A percentile compares a stretch with the other conserved stretches of the same genome.
Conservation (phyloP, 2,888 invertebrate species). For the Spodoptera exigua region DNA sequence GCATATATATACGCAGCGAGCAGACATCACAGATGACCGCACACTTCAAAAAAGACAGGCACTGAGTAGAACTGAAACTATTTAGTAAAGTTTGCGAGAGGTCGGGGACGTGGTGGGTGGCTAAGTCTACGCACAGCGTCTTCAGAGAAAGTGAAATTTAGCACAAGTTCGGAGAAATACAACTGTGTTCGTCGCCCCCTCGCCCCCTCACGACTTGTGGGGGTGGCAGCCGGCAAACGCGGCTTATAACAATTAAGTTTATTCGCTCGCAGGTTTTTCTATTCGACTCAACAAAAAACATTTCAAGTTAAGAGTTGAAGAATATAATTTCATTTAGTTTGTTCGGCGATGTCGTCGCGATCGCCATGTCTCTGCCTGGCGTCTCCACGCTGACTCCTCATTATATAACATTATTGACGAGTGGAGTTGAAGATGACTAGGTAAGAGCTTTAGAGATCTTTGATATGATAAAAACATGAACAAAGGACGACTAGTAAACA, state of each 20-base stretch:
- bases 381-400: slow-evolving; percentile 2
- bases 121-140: slow-evolving; percentile 87
- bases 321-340: slow-evolving; percentile 60
- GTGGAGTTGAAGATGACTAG: slow-evolving; percentile 13
- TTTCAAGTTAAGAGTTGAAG: slow-evolving; percentile 56
- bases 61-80: slow-evolving; percentile 68
- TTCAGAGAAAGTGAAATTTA: slow-evolving; percentile 89
- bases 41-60: slow-evolving; percentile 56
- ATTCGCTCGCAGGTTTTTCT: slow-evolving; percentile 83
- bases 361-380: slow-evolving; percentile 5
- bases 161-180: slow-evolving; percentile 89
- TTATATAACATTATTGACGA: slow-evolving; percentile 10
- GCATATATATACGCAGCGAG: slow-evolving; percentile 13
- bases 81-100: slow-evolving; percentile 76
- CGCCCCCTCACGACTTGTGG: slow-evolving; percentile 70
- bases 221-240: slow-evolving; percentile 82
- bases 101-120: slow-evolving; percentile 78
- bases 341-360: slow-evolving; percentile 32
- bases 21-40: slow-evolving; percentile 30
- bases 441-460: neutral
- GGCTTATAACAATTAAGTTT: slow-evolving; percentile 89
- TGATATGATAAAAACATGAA: neutral
- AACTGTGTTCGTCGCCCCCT: slow-evolving; percentile 75
- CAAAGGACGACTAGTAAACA: neutral
- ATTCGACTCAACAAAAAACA: slow-evolving; percentile 72